Evolutionary conservation across 2,888 invertebrate genomes (phyloP), one percentile per base, ranked within the genome.

Genomic region (Stegophylla sp.): DNA sequence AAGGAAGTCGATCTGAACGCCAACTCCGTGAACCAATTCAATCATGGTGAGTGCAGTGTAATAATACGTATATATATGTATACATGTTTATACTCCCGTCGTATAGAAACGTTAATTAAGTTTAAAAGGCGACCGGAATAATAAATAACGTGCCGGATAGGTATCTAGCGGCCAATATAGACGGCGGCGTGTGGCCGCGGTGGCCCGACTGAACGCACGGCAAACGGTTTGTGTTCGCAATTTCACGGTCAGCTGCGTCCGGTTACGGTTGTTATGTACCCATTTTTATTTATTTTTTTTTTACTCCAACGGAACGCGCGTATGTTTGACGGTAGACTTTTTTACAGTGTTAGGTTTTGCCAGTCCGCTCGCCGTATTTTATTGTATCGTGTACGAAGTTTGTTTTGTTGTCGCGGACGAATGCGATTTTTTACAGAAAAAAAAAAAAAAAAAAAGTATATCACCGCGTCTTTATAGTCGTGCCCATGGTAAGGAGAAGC

Each of bases 231-330:
- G 76, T 53, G 51, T 56, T 26, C 34, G 67, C 23, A 79, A 79
- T 79, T 79, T 79, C 77, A 79, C 48, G 77, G 77, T 79, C 77
- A 79, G 34, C 77, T 48, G 77, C 56, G 41, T n/a, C 61, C 3
- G 1, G 34, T 34, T 17, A 28, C 41, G 56, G 41, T 10, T 15
- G 15, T 28, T 15, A 1, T 28, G 23, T 56, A 12, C 15, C 12
- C 15, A 3, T 51, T 3, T 51, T 51, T 51, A n/a, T n/a, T 53
- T 53, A 4, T 45, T n/a, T 53, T 43, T 41, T 43, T 59, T 72
- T 34, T 59, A 51, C 23, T 15, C 23, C 10, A 51, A 64, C 51
- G 0, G 41, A 48, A 61, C 26, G n/a, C 15, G 26, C 17, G 17
- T 17, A 10, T 41, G 20, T 15, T 7, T 4, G 17, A 61, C 26